Evolutionary conservation across 2,113 vertebrate species (phyloP), one percentile per base, ranked within the genome.

Genomic region (Pseudorhombus dupliciocellatus): DNA sequence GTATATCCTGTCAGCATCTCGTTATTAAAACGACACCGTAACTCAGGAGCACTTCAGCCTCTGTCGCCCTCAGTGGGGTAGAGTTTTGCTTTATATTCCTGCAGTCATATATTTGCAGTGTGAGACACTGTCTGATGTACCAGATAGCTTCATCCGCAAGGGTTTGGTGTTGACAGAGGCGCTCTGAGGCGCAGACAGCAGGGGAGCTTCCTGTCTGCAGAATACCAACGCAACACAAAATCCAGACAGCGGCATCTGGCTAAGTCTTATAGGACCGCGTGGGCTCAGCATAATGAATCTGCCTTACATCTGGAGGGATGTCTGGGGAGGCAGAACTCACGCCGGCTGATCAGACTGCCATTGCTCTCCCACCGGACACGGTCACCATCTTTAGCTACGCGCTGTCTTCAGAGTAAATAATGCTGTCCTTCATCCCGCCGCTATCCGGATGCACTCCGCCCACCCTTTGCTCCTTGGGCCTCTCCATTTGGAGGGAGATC

Each of bases 341-440:
- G 67, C 37, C 57, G 52, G 30, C 21, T 46, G 59, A 54, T 55
- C 28, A 52, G 46, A 26, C 60, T 7, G 20, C 16, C 51, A 56
- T 28, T 51, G 18, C 25, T 44, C 12, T 34, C 58, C 46, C 44
- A 50, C 21, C 46, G 50, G n/a, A 11, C 53, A 16, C 57, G 42
- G 20, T 10, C 9, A 61, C 72, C 25, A 5, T 57, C 73, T 69
- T 69, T 84, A 66, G 78, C 77, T 66, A 66, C 71, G 79, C 31
- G 63, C 71, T 68, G 22, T 80, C 83, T 88, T 79, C 64, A 60
- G 84, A 87, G 90, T 88, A 90, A 63, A 90, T 79, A 76, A 84
- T 51, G 22, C 57, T 37, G 22, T 66, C 63, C 84, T 86, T 84
- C 68, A 87, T 88, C 89, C 86, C 44, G 81, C 80, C 60, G 58